Evolutionary conservation across 2,113 vertebrate species (phyloP), one percentile per base, ranked within the genome.

Genomic region (Vanacampus margaritifer): DNA sequence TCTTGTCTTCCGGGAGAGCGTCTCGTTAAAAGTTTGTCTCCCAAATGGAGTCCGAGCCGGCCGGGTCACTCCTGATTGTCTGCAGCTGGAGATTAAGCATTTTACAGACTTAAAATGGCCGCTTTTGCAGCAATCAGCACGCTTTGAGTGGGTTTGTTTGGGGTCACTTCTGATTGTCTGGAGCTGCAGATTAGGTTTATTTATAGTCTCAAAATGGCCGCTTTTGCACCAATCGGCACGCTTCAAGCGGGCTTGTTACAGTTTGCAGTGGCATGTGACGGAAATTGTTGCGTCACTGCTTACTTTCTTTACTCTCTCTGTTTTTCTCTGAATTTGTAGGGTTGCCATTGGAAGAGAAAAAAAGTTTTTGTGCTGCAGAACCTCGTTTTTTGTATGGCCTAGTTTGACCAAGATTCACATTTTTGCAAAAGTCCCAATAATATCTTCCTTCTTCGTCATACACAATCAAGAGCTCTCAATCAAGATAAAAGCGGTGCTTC

Each of bases 1-100:
- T 75, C 41, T 23, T 45, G 71, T 85, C 80, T 78, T 68, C 53
- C 3, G 69, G 65, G 71, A 68, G 46, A 37, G 16, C 50, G 57
- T 75, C 78, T 65, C 57, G 68, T 23, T 70, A 53, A 74, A 74
- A 64, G 2, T 32, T 65, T 60, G 36, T 64, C 50, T 69, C 13
- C 59, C 21, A 64, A 66, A 50, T 60, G 60, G 68, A 70, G 69
- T 69, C 24, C n/a, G 51, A 37, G 65, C 45, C n/a, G 26, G 36
- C 50, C n/a, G 28, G 37, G 45, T 65, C 46, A 46, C 35, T 70
- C 57, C 43, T 2, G 72, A 75, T 76, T 6, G 11, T 59, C 70
- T 48, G 51, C 24, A 63, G 63, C 46, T 36, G 41, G 36, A 64
- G 26, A 74, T 68, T 54, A 50, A 35, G 26, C 24, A 35, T 65